Percentiles rank a stretch among this genome's conserved stretches.
phyloP scores from a whole-genome alignment of 1,140 invertebrate genomes.

The Pseudomyrmex concolor region DNA sequence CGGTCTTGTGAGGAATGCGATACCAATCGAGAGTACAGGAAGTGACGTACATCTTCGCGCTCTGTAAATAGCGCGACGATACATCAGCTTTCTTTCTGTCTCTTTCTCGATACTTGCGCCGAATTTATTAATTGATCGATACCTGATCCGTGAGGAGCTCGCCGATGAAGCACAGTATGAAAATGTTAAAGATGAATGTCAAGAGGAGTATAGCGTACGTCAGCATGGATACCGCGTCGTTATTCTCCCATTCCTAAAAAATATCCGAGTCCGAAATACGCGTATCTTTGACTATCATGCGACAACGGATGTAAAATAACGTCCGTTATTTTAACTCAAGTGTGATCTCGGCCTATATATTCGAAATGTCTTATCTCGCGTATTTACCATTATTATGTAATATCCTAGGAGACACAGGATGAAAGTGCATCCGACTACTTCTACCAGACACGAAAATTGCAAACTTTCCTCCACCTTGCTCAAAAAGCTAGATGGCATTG shows the following conservation, averaged over 20 bases:
- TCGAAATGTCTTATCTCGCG: slow-evolving; percentile 33
- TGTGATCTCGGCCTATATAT: too few relatives aligned
- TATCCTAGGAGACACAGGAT: slow-evolving; percentile 76
- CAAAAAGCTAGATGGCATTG: slow-evolving; percentile 68
- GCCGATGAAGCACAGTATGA: slow-evolving; percentile 70
- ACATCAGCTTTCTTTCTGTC: not conserved
- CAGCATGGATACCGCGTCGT: slow-evolving; percentile 33
- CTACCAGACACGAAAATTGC: slow-evolving; percentile 73
- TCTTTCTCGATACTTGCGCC: not conserved
- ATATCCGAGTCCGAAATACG: not conserved
- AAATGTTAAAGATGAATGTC: slow-evolving; percentile 70
- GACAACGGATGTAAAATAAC: slow-evolving; percentile 4
- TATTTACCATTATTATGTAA: slow-evolving; percentile 73
- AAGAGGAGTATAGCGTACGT: slow-evolving; percentile 48
- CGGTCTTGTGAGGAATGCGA: slow-evolving; percentile 56
- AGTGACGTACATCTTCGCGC: slow-evolving; percentile 19
- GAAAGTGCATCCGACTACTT: slow-evolving; percentile 64
- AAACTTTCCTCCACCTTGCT: slow-evolving; percentile 68
- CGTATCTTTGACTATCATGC: too few relatives aligned
- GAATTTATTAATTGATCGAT: not conserved
- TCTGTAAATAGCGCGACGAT: slow-evolving; percentile 10
- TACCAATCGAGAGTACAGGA: slow-evolving; percentile 69
- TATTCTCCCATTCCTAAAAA: slow-evolving; percentile 69
- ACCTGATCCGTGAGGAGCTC: slow-evolving; percentile 68
- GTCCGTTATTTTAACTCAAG: too few relatives aligned